Percentiles rank a stretch among this genome's conserved stretches.
phyloP scores from a whole-genome alignment of 2,888 invertebrate species.

The Noctua fimbriata region DNA sequence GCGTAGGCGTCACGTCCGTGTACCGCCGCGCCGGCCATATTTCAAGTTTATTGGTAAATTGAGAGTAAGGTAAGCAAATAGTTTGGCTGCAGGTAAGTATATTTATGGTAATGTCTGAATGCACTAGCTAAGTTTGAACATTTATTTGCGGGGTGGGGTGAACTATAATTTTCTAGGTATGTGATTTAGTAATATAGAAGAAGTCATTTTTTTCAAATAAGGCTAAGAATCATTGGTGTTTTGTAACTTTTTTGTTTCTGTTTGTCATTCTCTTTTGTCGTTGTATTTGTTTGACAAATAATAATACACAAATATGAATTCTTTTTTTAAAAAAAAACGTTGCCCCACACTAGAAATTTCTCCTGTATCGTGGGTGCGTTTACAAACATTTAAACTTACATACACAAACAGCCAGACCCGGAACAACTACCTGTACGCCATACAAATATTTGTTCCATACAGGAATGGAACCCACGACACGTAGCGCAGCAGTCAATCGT shows the following conservation, averaged over 20 bases:
- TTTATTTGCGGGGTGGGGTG: constrained; percentile 1
- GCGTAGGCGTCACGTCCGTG: constrained; percentile 21
- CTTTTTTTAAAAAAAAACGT: no score
- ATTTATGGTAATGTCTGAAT: constrained; percentile 6
- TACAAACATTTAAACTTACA: no score
- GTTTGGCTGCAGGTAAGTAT: constrained; percentile 12
- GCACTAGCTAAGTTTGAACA: neutral
- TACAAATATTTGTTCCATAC: no score
- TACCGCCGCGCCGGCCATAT: constrained; percentile 6
- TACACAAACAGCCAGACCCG: no score
- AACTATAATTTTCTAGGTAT: neutral
- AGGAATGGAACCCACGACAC: no score
- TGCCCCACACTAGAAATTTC: no score
- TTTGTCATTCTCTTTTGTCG: neutral
- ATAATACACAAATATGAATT: neutral
- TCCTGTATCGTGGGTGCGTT: no score
- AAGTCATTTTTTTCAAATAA: no score
- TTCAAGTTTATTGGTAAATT: constrained; percentile 45
- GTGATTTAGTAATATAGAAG: neutral
- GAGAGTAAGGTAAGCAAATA: constrained; percentile 38
- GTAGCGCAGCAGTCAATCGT: no score
- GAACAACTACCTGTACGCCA: no score
- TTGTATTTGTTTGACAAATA: neutral
- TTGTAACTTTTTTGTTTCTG: neutral
- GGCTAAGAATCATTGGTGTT: neutral